Evolutionary conservation across 2,888 invertebrate genomes (phyloP), one percentile per base, ranked within the genome.

Genomic region (Eupithecia vulgata): DNA sequence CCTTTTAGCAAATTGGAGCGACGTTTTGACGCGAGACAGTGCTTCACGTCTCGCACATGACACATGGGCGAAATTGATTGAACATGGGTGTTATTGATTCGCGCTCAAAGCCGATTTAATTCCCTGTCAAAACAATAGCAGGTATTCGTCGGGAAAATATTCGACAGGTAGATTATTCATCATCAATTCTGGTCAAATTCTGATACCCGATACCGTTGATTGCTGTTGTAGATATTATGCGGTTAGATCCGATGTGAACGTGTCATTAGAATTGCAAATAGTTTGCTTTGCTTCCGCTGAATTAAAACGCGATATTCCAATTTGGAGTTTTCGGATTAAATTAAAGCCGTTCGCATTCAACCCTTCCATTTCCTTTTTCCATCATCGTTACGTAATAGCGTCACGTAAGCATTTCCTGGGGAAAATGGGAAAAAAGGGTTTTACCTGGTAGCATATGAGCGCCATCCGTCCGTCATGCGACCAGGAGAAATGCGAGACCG

Each of bases 401-500:
- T 69, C 69, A 69, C 69, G 69, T 69, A 61, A 45, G n/a, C 69
- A 45, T 70, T 65, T 67, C 12, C 35, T 64, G 37, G 1, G 8
- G 45, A 45, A n/a, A 62, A 61, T 34, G 48, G 15, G 42, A 13
- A 42, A 45, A 52, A 52, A 52, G 48, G 59, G 21, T 64, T 83
- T 87, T 90, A 97, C 97, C 96, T 98, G 97, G 91, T 99, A 99
- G 88, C 99, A 99, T 84, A 99, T 99, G 74, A 99, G 96, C 1
- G 99, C 99, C 98, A 99, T 99, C 68, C 98, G 95, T 21, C 99
- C 99, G 93, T 99, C 99, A 88, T 99, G 99, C 0, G 98, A 99
- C 99, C 99, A 99, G 25, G 98, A 98, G 94, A 99, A 99, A 92
- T 99, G 99, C 25, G 99, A 99, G 76, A 99, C 99, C 64, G 99